A percentile compares a stretch with the other conserved stretches of the same genome.
These are phyloP conservation scores for Spea multiplicata DNA, from an alignment of 2,113 vertebrate species.

Conservation along the genomic window DNA sequence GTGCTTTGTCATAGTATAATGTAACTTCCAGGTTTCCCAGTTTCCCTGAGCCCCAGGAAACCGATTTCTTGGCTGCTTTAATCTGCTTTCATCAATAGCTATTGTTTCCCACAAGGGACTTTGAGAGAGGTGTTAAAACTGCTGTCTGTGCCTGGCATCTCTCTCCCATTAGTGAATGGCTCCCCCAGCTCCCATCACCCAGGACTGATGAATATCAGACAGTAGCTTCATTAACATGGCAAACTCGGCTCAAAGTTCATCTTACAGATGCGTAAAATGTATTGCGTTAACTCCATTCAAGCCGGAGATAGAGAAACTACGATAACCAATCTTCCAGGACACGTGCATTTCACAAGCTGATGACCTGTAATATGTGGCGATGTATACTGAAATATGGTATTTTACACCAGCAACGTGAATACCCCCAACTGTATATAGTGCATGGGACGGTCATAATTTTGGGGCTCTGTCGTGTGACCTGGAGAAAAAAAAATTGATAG, in stretches of 20 bases:
- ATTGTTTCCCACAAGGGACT: constrained; percentile 29
- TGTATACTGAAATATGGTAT: too few relatives aligned
- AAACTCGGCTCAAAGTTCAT: constrained; percentile 17
- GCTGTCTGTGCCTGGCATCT: constrained; percentile 10
- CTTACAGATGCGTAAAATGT: background rate
- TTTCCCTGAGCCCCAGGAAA: constrained; percentile 23
- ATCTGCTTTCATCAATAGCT: constrained; percentile 32
- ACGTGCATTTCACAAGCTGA: too few relatives aligned
- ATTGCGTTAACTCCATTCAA: too few relatives aligned
- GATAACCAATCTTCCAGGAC: too few relatives aligned
- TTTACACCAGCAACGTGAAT: too few relatives aligned
- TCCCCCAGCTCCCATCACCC: constrained; percentile 31
- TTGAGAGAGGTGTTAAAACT: constrained; percentile 37
- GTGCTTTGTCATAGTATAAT: constrained; percentile 33
- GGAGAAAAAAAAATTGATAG: too few relatives aligned
- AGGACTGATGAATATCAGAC: constrained; percentile 27
- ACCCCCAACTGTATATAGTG: too few relatives aligned
- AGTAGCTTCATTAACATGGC: constrained; percentile 38
- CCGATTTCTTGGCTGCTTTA: constrained; percentile 35
- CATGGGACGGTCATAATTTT: too few relatives aligned
- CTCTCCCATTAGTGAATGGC: constrained; percentile 13
- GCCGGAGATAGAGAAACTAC: too few relatives aligned
- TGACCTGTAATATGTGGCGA: too few relatives aligned
- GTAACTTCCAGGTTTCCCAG: constrained; percentile 21
- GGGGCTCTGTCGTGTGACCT: too few relatives aligned